Base-by-base conservation (phyloP, 2,797 vertebrate genomes). In the Sebastes ruberrimus region DNA sequence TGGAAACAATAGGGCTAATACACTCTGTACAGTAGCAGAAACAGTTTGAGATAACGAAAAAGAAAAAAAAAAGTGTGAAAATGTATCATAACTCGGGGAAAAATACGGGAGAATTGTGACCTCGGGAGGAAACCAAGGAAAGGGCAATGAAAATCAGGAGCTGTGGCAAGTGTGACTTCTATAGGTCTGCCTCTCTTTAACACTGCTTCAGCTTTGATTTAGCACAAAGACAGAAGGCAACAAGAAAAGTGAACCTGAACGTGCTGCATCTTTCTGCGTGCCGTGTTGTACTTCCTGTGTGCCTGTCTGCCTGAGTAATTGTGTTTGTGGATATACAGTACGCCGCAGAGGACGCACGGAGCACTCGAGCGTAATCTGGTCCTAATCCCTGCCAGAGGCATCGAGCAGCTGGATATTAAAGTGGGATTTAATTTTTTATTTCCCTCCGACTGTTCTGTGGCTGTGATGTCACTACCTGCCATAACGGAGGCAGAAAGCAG, bases 371-470 rank as follows among this genome's bases (percentile, higher is more conserved):
- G 3, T 88, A 89, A 88, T 87, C 82, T 87, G 86, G 82, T 82
- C 81, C 79, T 90, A 93, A 94, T 93, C 87, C 86, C 79, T 80
- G 89, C 92, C 86, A 74, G 83, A 73, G 92, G 91, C 87, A 42
- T 57, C 52, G 74, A 83, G 87, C 87, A 91, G 87, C 84, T 90
- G 89, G 82, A 91, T 86, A 93, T 85, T 86, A 86, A 89, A 88
- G 81, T 42, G 30, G 30, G 78, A 80, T 85, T 87, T 86, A 23
- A 84, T 83, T 76, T 67, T 63, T 76, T 73, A 53, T 76, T 81
- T 59, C 60, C 25, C 33, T 46, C 71, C 1, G 11, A 75, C 65
- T 77, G 30, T 75, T 38, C 65, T 23, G 2, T 72, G 42, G 76
- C 78, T 71, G 61, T 33, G 11, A 83, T 80, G 60, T 80, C 82